Conservation (phyloP, 2,797 vertebrate species). For the Liasis olivaceus region DNA sequence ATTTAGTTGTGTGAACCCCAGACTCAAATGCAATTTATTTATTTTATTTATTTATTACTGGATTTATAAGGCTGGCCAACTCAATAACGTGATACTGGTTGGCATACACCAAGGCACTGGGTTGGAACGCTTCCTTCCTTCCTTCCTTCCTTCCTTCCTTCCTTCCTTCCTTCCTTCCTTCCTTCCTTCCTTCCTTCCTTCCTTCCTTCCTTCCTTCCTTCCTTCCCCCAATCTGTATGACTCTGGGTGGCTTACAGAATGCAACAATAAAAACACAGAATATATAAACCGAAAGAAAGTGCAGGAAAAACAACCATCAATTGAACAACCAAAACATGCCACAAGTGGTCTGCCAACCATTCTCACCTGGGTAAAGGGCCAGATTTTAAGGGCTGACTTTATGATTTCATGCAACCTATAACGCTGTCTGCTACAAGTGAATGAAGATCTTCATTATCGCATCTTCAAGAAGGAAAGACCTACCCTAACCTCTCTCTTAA, state of each 20-base stretch:
- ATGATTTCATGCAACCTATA: not conserved
- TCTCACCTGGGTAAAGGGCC: not conserved
- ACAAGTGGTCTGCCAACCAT: not conserved
- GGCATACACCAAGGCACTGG: too few relatives aligned
- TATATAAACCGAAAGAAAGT: not conserved
- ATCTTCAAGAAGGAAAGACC: not conserved
- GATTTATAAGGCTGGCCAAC: too few relatives aligned
- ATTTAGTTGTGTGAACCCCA: too few relatives aligned
- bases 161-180: not conserved
- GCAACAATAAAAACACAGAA: not conserved
- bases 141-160: not conserved
- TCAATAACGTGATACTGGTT: too few relatives aligned
- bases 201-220: not conserved
- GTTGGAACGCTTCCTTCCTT: too few relatives aligned
- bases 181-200: not conserved
- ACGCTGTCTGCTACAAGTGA: not conserved
- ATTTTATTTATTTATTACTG: too few relatives aligned
- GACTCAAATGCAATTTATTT: too few relatives aligned
- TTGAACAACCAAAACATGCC: not conserved
- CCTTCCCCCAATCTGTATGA: not conserved
- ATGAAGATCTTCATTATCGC: constrained; percentile 8
- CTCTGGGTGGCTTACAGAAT: not conserved
- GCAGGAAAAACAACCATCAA: not conserved
- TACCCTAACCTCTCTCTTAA: not conserved
- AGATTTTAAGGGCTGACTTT: not conserved